Conservation (phyloP, 2,113 vertebrate genomes). For the Catagonus wagneri region DNA sequence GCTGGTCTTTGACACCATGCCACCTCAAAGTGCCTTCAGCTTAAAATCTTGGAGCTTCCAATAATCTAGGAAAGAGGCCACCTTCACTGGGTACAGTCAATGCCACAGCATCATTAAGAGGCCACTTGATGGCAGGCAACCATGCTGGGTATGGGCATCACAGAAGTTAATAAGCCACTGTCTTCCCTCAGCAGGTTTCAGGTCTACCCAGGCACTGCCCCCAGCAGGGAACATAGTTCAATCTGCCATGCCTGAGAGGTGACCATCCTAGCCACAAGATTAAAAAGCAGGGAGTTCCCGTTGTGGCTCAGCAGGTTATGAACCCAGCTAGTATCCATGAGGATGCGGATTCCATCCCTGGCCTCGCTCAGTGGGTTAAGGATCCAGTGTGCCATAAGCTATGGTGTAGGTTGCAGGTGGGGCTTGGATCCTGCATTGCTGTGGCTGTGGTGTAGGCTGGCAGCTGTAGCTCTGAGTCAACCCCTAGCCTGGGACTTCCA, state of each 20-base stretch:
- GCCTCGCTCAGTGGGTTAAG: no score
- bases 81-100: neutral
- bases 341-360: no score
- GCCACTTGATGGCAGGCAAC: fast-evolving
- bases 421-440: no score
- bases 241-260: neutral
- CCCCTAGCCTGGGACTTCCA: no score
- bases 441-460: no score
- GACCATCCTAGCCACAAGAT: neutral
- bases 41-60: neutral
- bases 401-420: no score
- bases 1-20: fast-evolving
- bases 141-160: neutral
- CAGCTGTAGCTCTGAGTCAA: no score
- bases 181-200: neutral
- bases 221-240: neutral
- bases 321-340: no score
- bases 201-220: neutral
- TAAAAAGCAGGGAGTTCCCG: no score
- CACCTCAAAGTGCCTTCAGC: neutral
- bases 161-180: neutral
- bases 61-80: neutral
- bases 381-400: no score
- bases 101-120: neutral
- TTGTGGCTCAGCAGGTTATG: no score